phyloP scores from a whole-genome alignment of 1,140 invertebrate genomes.

The Pectinophora gossypiella region DNA sequence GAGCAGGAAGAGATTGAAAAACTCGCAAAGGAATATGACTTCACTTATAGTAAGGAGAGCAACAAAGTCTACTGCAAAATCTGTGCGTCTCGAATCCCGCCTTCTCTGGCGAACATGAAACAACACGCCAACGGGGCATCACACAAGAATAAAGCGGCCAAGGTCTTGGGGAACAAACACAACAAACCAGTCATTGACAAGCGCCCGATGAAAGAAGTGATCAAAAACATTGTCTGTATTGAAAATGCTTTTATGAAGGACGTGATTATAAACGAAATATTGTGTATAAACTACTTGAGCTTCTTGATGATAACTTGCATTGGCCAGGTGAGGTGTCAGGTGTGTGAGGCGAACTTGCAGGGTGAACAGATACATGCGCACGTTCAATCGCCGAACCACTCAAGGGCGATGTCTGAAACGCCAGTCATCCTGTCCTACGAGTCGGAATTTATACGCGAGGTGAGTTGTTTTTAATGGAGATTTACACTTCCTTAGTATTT shows the following conservation, averaged over 20 bases:
- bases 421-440: not conserved
- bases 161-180: not conserved
- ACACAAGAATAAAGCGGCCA: not conserved
- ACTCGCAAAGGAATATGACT: not conserved
- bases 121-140: not conserved
- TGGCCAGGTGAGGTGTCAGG: not conserved
- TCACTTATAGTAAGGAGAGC: not conserved
- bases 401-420: not conserved
- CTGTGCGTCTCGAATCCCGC: not conserved
- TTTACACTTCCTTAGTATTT: no score
- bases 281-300: not conserved
- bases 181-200: not conserved
- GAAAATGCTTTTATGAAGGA: not conserved
- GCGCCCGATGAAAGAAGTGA: not conserved
- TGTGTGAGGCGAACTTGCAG: not conserved
- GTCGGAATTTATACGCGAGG: not conserved
- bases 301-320: not conserved
- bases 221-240: not conserved
- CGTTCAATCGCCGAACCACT: not conserved
- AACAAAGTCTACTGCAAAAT: not conserved
- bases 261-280: not conserved
- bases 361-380: not conserved
- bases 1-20: not conserved
- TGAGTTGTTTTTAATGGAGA: no score
- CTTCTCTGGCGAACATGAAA: not conserved